Evolutionary conservation across 2,113 vertebrate species (phyloP).

Genomic region (Cranoglanis bouderius): DNA sequence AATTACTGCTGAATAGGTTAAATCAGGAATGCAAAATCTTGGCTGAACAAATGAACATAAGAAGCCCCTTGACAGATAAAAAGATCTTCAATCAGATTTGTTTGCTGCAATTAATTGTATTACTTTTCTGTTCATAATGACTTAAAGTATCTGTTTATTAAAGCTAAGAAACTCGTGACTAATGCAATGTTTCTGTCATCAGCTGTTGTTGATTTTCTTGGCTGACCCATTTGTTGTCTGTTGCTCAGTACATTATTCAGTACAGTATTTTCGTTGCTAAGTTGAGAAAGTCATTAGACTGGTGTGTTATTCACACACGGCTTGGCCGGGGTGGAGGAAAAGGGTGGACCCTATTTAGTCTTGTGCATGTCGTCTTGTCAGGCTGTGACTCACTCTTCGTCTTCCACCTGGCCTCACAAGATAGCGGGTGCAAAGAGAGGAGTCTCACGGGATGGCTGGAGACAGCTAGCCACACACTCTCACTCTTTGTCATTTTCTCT

Average conservation of each 20-base stretch:
- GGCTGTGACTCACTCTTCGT: slow-evolving; percentile 48
- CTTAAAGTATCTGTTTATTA: slow-evolving; percentile 73
- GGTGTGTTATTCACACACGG: slow-evolving; percentile 70
- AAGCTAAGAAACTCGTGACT: slow-evolving; percentile 75
- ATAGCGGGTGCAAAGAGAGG: slow-evolving; percentile 50
- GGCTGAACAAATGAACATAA: slow-evolving; percentile 36
- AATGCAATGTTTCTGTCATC: slow-evolving; percentile 58
- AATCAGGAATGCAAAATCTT: slow-evolving; percentile 38
- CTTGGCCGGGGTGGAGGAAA: slow-evolving; percentile 48
- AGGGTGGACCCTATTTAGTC: slow-evolving; percentile 47
- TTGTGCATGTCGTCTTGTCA: slow-evolving; percentile 53
- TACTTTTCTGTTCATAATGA: slow-evolving; percentile 68
- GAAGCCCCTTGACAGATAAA: slow-evolving; percentile 57
- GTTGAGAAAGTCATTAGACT: slow-evolving; percentile 48
- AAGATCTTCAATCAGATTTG: slow-evolving; percentile 55
- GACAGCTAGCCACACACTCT: slow-evolving; percentile 34
- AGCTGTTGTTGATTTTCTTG: too few relatives aligned
- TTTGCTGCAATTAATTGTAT: slow-evolving; percentile 59
- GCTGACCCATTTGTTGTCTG: too few relatives aligned
- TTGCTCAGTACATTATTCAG: too few relatives aligned
- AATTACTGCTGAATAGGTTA: slow-evolving; percentile 49
- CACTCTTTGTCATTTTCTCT: background rate
- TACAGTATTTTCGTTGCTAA: too few relatives aligned
- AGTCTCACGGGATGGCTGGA: slow-evolving; percentile 31
- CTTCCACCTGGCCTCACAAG: slow-evolving; percentile 52